phyloP scores from a whole-genome alignment of 2,113 vertebrate genomes.

The Ursus arctos region DNA sequence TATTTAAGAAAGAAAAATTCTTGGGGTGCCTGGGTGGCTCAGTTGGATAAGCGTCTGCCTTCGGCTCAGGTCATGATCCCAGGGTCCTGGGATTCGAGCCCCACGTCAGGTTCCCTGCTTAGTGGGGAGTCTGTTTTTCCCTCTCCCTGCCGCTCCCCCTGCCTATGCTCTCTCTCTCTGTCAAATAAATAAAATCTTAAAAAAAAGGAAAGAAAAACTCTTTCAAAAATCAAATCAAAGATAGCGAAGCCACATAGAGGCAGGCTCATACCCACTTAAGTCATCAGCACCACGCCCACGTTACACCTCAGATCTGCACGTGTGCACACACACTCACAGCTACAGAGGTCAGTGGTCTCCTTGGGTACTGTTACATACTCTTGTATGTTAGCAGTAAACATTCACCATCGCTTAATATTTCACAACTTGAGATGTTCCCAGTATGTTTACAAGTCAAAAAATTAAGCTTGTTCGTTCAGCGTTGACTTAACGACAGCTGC shows the following conservation, averaged over 20 bases:
- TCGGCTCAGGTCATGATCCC: too few relatives aligned
- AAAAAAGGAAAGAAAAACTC: too few relatives aligned
- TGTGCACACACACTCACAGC: not conserved
- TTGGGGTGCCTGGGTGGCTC: not conserved
- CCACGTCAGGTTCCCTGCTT: too few relatives aligned
- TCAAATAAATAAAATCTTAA: too few relatives aligned
- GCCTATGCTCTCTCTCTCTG: too few relatives aligned
- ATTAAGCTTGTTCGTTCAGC: not conserved
- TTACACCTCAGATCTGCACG: rapidly evolving
- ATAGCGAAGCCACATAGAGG: not conserved
- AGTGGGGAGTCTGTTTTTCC: too few relatives aligned
- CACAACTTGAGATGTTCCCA: not conserved
- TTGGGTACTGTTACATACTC: not conserved
- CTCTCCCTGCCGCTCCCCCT: too few relatives aligned
- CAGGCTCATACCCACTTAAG: not conserved
- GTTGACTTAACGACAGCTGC: not conserved
- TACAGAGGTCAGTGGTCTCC: not conserved
- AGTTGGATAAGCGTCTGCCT: rapidly evolving
- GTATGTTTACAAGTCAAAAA: too few relatives aligned
- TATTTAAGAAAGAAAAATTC: not conserved
- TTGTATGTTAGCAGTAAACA: not conserved
- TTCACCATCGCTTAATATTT: not conserved
- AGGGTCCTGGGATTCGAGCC: too few relatives aligned
- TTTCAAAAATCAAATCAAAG: not conserved
- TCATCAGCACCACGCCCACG: too few relatives aligned